Base-by-base conservation (phyloP, 2,113 vertebrate genomes). In the Archilochus colubris region DNA sequence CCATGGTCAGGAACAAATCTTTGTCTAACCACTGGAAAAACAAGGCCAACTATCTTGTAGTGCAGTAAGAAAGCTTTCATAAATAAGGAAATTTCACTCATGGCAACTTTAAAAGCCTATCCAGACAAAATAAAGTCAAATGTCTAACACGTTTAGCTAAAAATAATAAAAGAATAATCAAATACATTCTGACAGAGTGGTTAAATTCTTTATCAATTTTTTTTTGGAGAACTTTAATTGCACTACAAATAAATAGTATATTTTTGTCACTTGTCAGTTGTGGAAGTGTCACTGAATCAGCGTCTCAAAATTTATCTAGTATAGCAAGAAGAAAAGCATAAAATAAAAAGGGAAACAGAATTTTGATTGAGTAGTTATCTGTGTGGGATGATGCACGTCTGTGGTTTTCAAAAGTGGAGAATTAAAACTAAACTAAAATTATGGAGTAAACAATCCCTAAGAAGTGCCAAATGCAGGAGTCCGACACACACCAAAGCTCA, bases 11-110 rank as follows among this genome's bases (percentile, higher is more conserved):
- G 80, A 72, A 59, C 69, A 92, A 81, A 86, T 55, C 43, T 22
- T 50, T 72, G 89, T 72, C 92, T 91, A 83, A n/a, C 22, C 33
- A n/a, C 53, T 61, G n/a, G 63, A 74, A 83, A 91, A 76, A 78
- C 43, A 86, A 31, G 61, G 69, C n/a, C 67, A 92, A 57, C 36
- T 54, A 46, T 31, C 27, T 73, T 50, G 27, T 55, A 38, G 33
- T 31, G 33, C 36, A 44, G 36, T 55, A 50, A 11, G 17, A 79
- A 81, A 75, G 63, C 63, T 94, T 90, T 88, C 38, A 64, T n/a
- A 86, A 85, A 82, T 27, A 94, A 78, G 17, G 61, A 93, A 62
- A 31, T n/a, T 25, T 81, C 82, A 88, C 30, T 53, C 24, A 43
- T 20, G 54, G 8, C 59, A 62, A 48, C 69, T 91, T 75, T 70